Conservation (phyloP, 2,888 invertebrate genomes). For the Microctonus aethiopoides region DNA sequence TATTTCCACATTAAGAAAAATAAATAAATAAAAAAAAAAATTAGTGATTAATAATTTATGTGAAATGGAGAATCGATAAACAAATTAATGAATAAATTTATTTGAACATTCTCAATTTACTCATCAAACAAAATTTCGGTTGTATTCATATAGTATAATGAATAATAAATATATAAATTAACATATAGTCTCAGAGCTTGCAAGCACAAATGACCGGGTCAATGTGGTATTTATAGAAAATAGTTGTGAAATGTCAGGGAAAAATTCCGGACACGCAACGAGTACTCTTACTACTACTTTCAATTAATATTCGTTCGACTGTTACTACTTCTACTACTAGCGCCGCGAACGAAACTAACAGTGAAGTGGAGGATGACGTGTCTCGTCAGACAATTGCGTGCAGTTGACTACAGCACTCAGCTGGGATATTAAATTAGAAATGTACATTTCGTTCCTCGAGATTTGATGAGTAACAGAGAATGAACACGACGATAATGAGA, state of each 20-base stretch:
- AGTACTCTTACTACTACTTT: not conserved
- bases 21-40: too few species aligned
- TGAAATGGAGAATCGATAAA: too few species aligned
- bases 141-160: too few species aligned
- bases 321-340: not conserved
- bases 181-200: not conserved
- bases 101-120: too few species aligned
- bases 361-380: conserved; percentile 39
- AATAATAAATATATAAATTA: not conserved
- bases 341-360: conserved; percentile 1
- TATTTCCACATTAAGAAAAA: too few species aligned
- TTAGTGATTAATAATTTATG: too few species aligned
- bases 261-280: conserved; percentile 25
- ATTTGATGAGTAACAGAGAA: conserved; percentile 1
- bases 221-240: conserved; percentile 3
- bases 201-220: conserved; percentile 1
- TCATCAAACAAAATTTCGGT: too few species aligned
- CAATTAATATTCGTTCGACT: too few species aligned
- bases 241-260: conserved; percentile 19
- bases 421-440: conserved; percentile 19
- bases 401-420: conserved; percentile 24
- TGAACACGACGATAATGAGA: not conserved
- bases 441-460: conserved; percentile 6
- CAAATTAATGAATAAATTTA: too few species aligned
- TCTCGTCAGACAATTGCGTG: conserved; percentile 44